These are phyloP conservation scores for Rosalia funebris DNA, from an alignment of 2,888 invertebrate species.

Conservation along the genomic window DNA sequence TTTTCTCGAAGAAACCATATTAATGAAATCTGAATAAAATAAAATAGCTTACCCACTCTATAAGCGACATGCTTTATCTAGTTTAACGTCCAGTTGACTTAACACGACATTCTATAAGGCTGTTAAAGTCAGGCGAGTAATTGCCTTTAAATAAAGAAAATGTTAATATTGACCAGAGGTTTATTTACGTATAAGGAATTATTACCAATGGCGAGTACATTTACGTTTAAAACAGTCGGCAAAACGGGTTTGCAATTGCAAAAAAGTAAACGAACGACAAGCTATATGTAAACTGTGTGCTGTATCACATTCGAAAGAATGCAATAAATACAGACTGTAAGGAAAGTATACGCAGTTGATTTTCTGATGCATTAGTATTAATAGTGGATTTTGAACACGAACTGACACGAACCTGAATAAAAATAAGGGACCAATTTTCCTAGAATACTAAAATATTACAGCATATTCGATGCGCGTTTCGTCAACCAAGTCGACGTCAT, in stretches of 20 bases:
- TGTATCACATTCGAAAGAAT: no score
- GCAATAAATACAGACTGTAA: not conserved
- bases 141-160: conserved; percentile 15
- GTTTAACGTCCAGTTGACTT: not conserved
- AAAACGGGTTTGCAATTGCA: conserved; percentile 20
- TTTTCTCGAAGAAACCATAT: no score
- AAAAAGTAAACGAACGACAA: conserved; percentile 15
- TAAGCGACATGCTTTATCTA: not conserved
- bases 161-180: conserved; percentile 6
- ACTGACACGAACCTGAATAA: not conserved
- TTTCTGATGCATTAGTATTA: no score
- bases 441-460: no score
- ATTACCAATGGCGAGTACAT: conserved; percentile 15
- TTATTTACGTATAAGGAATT: conserved; percentile 30
- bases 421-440: no score
- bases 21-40: no score
- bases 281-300: conserved; percentile 3
- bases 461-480: no score
- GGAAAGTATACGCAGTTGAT: no score
- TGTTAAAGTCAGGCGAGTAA: not conserved
- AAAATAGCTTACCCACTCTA: no score
- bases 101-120: not conserved
- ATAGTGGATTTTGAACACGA: not conserved
- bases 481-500: no score
- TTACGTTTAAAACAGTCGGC: conserved; percentile 16